Evolutionary conservation across 2,888 invertebrate genomes (phyloP).

Genomic region (Tipula vernalis): DNA sequence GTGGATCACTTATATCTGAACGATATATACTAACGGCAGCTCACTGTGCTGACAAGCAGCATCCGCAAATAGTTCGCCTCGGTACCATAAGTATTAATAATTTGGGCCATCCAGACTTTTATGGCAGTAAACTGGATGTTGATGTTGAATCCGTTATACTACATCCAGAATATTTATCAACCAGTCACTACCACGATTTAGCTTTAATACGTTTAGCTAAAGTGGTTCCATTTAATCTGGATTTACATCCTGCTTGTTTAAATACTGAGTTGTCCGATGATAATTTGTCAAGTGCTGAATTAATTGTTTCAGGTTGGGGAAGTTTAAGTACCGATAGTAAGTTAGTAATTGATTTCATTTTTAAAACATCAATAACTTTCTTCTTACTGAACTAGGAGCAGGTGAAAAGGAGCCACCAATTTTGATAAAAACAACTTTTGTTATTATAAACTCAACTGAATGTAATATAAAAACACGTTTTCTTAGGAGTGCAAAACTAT

Average conservation of each 20-base stretch:
- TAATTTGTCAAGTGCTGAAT: constrained; percentile 6
- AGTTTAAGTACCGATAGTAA: constrained; percentile 16
- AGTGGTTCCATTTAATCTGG: constrained; percentile 12
- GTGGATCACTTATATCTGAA: constrained; percentile 17
- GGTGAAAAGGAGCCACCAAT: constrained; percentile 17
- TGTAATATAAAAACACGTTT: constrained; percentile 18
- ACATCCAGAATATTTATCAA: constrained; percentile 15
- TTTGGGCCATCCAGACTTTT: not conserved
- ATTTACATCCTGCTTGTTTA: constrained; percentile 21
- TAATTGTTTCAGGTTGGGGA: constrained; percentile 24
- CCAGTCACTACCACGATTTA: constrained; percentile 20
- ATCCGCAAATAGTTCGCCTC: constrained; percentile 15
- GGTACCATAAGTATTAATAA: constrained; percentile 14
- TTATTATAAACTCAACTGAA: constrained; percentile 14
- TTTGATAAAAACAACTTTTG: constrained; percentile 20
- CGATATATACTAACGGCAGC: constrained; percentile 16
- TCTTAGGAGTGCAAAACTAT: constrained; percentile 10
- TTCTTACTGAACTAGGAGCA: not conserved
- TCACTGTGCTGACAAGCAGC: constrained; percentile 15
- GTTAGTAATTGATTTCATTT: not conserved
- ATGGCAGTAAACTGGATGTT: constrained; percentile 10
- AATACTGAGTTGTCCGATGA: constrained; percentile 17
- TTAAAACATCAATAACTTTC: too few species aligned
- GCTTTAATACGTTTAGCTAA: constrained; percentile 20
- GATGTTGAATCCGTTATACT: constrained; percentile 15